Evolutionary conservation across 2,113 vertebrate genomes (phyloP).

Genomic region (Lathamus discolor): DNA sequence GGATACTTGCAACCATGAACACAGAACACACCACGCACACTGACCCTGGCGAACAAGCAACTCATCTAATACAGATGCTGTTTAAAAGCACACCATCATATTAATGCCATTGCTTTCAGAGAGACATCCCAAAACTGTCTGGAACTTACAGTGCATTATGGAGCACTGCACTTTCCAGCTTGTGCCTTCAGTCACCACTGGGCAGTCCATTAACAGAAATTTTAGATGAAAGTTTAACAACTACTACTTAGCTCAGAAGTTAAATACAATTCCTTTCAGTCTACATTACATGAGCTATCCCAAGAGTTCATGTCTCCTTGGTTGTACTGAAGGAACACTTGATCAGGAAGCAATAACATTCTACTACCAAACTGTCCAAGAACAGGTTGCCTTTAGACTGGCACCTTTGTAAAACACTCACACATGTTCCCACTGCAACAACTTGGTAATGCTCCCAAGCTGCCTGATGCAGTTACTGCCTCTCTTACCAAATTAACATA

Average conservation of each 20-base stretch:
- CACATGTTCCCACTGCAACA: background rate
- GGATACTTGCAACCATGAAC: background rate
- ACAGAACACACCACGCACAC: rapidly evolving
- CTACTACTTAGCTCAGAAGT: background rate
- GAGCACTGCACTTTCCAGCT: background rate
- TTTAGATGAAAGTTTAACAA: background rate
- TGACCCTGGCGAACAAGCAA: background rate
- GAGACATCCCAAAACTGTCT: background rate
- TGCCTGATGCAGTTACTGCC: background rate
- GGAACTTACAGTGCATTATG: background rate
- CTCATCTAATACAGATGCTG: background rate
- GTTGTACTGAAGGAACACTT: background rate
- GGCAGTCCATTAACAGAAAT: background rate
- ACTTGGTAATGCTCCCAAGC: background rate
- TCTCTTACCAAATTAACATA: background rate
- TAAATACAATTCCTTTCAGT: background rate
- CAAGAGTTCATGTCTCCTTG: background rate
- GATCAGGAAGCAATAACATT: background rate
- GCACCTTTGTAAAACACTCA: background rate
- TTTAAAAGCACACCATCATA: background rate
- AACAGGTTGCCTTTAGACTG: background rate
- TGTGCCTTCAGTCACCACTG: background rate
- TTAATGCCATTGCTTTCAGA: background rate
- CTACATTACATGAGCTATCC: background rate
- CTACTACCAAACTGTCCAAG: background rate